Percentiles rank a stretch among this genome's conserved stretches.
Conservation (phyloP, 2,888 invertebrate species). For the Andrena chrysosceles region DNA sequence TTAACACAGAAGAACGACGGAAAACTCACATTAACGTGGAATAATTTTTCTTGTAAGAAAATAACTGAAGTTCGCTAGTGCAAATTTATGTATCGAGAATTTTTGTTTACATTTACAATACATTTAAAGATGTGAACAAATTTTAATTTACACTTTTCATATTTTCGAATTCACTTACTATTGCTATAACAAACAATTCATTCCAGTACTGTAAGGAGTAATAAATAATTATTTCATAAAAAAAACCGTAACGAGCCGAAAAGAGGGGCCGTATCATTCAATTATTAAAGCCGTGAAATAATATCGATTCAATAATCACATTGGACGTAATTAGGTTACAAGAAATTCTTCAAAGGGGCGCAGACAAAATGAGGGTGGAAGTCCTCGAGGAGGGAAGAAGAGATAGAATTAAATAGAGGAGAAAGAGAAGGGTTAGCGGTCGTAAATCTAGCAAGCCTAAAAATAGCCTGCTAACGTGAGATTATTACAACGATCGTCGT, state of each 20-base stretch:
- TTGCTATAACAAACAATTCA: not conserved
- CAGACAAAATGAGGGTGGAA: not conserved
- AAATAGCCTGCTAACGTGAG: conserved; percentile 47
- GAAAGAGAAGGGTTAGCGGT: conserved; percentile 16
- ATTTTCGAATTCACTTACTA: not conserved
- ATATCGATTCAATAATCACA: conserved; percentile 31
- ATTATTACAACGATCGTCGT: conserved; percentile 57
- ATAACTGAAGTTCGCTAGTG: no score
- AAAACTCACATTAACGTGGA: no score
- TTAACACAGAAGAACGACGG: not conserved
- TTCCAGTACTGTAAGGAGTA: not conserved
- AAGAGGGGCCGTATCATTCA: conserved; percentile 8
- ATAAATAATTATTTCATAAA: conserved; percentile 6
- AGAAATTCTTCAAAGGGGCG: conserved; percentile 4
- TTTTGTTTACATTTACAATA: no score
- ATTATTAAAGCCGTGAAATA: conserved; percentile 26
- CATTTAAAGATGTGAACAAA: no score
- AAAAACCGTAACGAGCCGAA: not conserved
- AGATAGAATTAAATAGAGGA: conserved; percentile 5
- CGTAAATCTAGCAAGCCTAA: conserved; percentile 47
- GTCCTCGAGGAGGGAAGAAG: not conserved
- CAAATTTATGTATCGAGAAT: no score
- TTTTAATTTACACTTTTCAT: no score
- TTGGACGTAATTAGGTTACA: conserved; percentile 4
- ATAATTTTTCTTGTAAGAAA: no score